phyloP scores from a whole-genome alignment of 2,113 vertebrate species.

The Apodemus speciosus region DNA sequence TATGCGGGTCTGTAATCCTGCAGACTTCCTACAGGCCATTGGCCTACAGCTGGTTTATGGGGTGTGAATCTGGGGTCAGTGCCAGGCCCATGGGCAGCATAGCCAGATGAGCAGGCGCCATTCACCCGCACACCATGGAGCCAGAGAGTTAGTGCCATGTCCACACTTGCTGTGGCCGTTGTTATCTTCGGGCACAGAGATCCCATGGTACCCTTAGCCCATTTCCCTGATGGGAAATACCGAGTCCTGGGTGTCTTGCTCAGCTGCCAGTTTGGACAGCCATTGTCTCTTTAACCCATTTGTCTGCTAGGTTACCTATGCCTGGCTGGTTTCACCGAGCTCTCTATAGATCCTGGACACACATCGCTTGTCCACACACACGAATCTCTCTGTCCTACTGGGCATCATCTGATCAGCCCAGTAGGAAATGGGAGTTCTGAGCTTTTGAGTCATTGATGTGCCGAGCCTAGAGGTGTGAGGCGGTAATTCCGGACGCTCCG shows the following conservation, averaged over 20 bases:
- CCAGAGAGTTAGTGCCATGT: fast-evolving
- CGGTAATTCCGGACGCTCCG: too few species aligned
- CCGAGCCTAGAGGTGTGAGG: neutral
- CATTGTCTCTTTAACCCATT: neutral
- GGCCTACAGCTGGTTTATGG: neutral
- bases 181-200: neutral
- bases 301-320: neutral
- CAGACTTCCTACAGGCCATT: neutral
- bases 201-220: neutral
- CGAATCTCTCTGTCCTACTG: neutral
- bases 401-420: neutral
- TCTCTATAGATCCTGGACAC: neutral
- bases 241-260: neutral
- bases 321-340: neutral
- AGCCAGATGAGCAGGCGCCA: neutral
- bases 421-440: neutral
- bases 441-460: neutral
- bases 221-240: neutral
- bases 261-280: neutral
- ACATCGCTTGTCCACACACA: neutral
- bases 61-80: neutral
- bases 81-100: neutral
- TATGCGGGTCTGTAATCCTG: neutral
- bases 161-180: neutral
- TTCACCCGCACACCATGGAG: neutral